A percentile compares a stretch with the other conserved stretches of the same genome.
Conservation (phyloP, 2,113 vertebrate genomes). For the Ictalurus furcatus region DNA sequence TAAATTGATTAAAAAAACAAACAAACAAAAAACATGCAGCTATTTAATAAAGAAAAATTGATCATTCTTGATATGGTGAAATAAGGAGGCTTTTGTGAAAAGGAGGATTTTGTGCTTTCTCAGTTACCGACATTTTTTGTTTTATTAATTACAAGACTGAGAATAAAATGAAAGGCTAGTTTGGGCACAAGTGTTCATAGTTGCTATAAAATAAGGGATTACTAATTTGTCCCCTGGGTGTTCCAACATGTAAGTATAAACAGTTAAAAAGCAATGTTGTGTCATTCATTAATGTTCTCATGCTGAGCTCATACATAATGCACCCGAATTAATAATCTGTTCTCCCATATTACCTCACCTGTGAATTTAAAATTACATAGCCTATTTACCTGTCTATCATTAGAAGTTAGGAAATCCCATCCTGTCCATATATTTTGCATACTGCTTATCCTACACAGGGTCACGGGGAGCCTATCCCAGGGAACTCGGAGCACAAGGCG, state of each 20-base stretch:
- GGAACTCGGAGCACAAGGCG: too few relatives aligned
- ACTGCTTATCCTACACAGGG: too few relatives aligned
- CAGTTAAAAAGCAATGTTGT: background rate
- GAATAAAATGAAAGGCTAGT: background rate
- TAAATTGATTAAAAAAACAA: background rate
- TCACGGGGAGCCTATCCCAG: too few relatives aligned
- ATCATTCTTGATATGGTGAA: background rate
- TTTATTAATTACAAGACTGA: background rate
- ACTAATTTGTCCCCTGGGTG: background rate
- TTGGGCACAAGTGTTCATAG: background rate
- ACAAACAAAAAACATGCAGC: conserved; percentile 17
- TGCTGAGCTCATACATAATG: background rate
- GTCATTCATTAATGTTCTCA: background rate
- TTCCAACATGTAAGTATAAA: background rate
- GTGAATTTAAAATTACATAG: background rate
- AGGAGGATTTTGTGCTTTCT: background rate
- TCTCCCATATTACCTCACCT: background rate
- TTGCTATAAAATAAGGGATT: background rate
- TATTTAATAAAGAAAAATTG: background rate
- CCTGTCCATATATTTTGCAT: background rate
- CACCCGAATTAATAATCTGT: background rate
- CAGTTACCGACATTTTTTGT: background rate
- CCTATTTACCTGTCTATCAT: background rate
- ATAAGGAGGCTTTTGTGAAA: background rate
- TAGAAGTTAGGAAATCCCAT: background rate